Evolutionary conservation across 2,888 invertebrate genomes (phyloP).

Genomic region (Hofmannophila pseudospretella): DNA sequence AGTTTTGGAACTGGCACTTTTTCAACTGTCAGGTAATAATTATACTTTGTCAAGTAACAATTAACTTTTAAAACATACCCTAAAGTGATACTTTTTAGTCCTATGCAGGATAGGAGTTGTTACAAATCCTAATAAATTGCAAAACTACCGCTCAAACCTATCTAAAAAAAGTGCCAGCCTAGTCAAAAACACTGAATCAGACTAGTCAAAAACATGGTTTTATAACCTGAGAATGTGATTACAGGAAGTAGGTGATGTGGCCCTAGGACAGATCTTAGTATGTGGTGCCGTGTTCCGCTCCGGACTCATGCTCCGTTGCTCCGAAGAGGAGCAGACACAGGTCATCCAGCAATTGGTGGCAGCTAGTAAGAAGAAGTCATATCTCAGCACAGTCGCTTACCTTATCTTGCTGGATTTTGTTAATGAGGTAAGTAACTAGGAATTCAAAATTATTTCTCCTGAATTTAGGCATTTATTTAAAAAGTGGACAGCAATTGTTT

Average conservation of each 20-base stretch:
- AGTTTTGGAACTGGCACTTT: no score
- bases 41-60: no score
- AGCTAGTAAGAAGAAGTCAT: constrained; percentile 80
- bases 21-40: no score
- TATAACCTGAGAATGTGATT: constrained; percentile 13
- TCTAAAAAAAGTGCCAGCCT: background rate
- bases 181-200: background rate
- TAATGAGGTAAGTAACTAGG: constrained; percentile 73
- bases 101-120: no score
- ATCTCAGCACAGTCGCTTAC: constrained; percentile 78
- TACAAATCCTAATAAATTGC: no score
- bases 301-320: constrained; percentile 70
- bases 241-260: constrained; percentile 86
- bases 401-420: constrained; percentile 80
- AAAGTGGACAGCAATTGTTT: no score
- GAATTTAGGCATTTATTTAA: no score
- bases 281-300: constrained; percentile 85
- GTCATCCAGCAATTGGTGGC: constrained; percentile 55
- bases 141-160: no score
- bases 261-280: constrained; percentile 83
- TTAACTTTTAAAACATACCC: no score
- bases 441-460: no score
- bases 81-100: no score
- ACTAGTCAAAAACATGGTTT: background rate
- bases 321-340: constrained; percentile 62